Evolutionary conservation across 2,888 invertebrate genomes (phyloP), one percentile per base, ranked within the genome.

Genomic region (Drosophila helvetica): DNA sequence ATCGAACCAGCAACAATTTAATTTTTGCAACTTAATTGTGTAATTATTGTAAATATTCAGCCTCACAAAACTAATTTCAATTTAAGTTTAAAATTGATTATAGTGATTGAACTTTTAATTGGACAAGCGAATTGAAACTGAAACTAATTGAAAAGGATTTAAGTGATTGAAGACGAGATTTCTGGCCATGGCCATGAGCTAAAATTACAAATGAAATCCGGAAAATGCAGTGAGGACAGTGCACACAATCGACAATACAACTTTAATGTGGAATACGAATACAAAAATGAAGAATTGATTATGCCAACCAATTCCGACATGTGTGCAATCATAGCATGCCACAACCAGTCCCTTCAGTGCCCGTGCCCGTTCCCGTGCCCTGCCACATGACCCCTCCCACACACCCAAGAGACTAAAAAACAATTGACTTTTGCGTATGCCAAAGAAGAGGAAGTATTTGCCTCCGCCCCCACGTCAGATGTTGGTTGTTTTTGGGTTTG

Each of bases 391-490:
- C 33, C 64, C 19, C 64, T 15, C 33, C 47, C 65, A 5, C 52
- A 50, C 43, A 61, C 33, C 58, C 70, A 45, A 47, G 74, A 55
- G 74, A 47, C 52, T 42, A 47, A 57, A 70, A 73, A 71, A 74
- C 71, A 74, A 71, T 71, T 74, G 74, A 71, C 74, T 73, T 47
- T 55, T 47, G 58, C 45, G 27, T 50, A 27, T 45, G 54, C 18
- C 22, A 50, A 50, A n/a, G 42, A 38, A 33, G 47, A 25, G 15
- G 38, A 38, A 15, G 38, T 1, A 7, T 38, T 38, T n/a, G 50
- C 42, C 17, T 22, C 38, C 43, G 55, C 57, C 18, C 17, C 57
- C 22, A 25, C 17, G 42, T 53, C 51, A 59, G 25, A 27, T 42
- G 42, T 38, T 52, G n/a, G 18, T 45, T 55, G 19, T 55, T 55